Evolutionary conservation across 92 coral and sea anemone species (phyloP).

Genomic region (Siderastrea siderea): DNA sequence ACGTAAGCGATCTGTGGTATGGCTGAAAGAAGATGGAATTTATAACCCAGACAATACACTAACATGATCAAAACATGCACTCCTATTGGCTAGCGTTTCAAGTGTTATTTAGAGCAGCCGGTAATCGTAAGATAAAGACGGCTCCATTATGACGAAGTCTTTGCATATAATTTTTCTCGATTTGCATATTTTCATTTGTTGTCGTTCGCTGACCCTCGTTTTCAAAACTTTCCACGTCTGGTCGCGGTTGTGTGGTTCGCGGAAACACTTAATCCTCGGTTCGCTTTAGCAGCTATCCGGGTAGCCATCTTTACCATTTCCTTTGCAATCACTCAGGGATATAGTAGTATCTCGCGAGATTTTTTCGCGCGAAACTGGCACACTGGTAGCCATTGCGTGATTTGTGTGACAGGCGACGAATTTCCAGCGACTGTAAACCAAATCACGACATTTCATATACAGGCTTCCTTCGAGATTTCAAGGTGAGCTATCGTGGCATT

Average conservation of each 20-base stretch:
- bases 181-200: conserved; percentile 25
- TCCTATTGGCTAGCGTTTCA: conserved; percentile 23
- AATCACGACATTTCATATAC: conserved; percentile 16
- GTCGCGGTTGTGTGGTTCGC: background rate
- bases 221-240: conserved; percentile 8
- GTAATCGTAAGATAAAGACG: background rate
- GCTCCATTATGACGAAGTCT: conserved; percentile 20
- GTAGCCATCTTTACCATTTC: background rate
- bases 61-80: background rate
- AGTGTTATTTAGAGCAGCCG: background rate
- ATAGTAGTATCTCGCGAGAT: background rate
- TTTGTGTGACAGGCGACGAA: conserved; percentile 27
- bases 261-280: background rate
- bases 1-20: background rate
- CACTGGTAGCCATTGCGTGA: conserved; percentile 13
- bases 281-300: background rate
- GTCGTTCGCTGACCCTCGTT: conserved; percentile 1
- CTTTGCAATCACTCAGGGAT: background rate
- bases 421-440: background rate
- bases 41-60: conserved; percentile 9
- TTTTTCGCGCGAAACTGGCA: background rate
- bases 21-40: conserved; percentile 16
- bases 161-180: conserved; percentile 10
- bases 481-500: conserved; percentile 32
- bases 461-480: background rate